phyloP scores from a whole-genome alignment of 2,888 invertebrate species.

The Zootermopsis nevadensis region DNA sequence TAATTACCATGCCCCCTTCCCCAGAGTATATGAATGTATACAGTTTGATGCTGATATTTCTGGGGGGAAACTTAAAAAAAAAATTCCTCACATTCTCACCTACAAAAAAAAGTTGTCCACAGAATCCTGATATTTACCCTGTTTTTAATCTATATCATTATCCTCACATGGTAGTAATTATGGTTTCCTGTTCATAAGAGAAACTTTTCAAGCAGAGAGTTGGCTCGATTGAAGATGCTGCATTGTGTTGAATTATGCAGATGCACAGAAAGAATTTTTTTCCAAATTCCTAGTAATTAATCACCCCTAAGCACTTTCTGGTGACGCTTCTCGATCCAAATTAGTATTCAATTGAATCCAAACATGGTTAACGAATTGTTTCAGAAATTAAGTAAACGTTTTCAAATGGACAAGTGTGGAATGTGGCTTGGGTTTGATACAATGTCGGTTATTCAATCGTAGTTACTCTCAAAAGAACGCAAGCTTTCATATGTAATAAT shows the following conservation, averaged over 20 bases:
- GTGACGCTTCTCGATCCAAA: no score
- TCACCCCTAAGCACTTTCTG: no score
- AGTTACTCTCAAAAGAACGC: slow-evolving; percentile 32
- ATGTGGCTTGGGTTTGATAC: neutral
- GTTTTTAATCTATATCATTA: slow-evolving; percentile 45
- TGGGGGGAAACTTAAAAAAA: slow-evolving; percentile 16
- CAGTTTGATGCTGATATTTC: neutral
- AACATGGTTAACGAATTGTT: no score
- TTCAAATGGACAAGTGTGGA: neutral
- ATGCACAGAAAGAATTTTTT: neutral
- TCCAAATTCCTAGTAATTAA: neutral
- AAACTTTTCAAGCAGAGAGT: slow-evolving; percentile 31
- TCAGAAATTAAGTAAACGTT: no score
- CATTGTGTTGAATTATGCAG: slow-evolving; percentile 8
- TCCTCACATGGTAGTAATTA: slow-evolving; percentile 49
- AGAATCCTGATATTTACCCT: slow-evolving; percentile 43
- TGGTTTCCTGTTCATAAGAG: slow-evolving; percentile 34
- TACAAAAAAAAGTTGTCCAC: slow-evolving; percentile 41
- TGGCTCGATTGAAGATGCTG: slow-evolving; percentile 1
- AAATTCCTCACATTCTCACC: slow-evolving; percentile 49
- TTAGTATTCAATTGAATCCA: no score
- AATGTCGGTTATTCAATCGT: neutral
- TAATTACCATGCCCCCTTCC: slow-evolving; percentile 17
- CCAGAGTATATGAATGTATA: neutral
- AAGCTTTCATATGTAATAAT: slow-evolving; percentile 43